Evolutionary conservation across 37 sponge, comb jelly and placozoan species (phyloP).

Genomic region (Aphrocallistes beatrix): DNA sequence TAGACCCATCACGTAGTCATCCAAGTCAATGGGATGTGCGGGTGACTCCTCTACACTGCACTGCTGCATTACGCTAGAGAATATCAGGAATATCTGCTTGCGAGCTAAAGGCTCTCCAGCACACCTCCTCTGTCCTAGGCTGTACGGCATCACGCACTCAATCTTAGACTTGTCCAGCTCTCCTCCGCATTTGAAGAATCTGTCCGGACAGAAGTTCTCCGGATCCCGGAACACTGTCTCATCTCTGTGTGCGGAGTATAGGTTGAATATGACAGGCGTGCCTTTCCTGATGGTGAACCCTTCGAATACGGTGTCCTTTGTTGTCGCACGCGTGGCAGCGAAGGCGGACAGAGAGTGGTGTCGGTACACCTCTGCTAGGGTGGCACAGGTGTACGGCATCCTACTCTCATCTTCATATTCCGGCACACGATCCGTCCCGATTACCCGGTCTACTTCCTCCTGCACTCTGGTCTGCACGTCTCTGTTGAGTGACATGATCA

Average conservation of each 20-base stretch:
- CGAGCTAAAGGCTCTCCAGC: constrained; percentile 25
- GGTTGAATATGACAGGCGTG: constrained; percentile 28
- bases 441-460: constrained; percentile 21
- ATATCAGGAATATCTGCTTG: constrained; percentile 26
- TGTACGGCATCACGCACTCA: constrained; percentile 1
- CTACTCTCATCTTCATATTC: constrained; percentile 8
- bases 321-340: constrained; percentile 23
- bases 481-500: constrained; percentile 28
- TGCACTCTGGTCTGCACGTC: constrained; percentile 28
- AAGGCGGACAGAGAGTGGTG: constrained; percentile 30
- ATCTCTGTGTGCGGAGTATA: constrained; percentile 23
- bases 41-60: constrained; percentile 22
- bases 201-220: constrained; percentile 24
- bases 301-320: constrained; percentile 24
- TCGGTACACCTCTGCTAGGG: constrained; percentile 19
- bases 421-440: background rate
- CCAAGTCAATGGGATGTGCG: constrained; percentile 20
- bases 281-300: constrained; percentile 23
- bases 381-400: constrained; percentile 24
- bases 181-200: constrained; percentile 22
- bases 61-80: constrained; percentile 23
- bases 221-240: constrained; percentile 23
- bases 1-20: constrained; percentile 22
- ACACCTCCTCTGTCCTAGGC: constrained; percentile 26
- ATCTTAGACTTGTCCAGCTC: background rate